Base-by-base conservation (phyloP, 1,140 invertebrate genomes). In the Penaeus chinensis region DNA sequence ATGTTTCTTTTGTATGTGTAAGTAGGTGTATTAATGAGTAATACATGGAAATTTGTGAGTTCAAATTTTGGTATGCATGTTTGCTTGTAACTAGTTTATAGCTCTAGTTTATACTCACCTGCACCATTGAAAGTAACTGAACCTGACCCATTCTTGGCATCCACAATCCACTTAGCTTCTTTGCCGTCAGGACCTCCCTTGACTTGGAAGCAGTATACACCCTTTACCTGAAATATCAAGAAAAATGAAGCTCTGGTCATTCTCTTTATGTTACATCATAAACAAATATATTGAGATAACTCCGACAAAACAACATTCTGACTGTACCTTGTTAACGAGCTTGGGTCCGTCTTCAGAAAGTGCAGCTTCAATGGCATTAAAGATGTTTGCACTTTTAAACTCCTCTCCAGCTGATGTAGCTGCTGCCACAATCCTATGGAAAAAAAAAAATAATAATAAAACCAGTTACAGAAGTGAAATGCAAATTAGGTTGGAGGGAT, bases 121-220 rank as follows among this genome's bases (percentile, higher is more conserved):
- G 94, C 95, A 80, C 96, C 95, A 91, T 96, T 95, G 89, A 95
- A 97, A 69, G 95, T 94, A 18, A 98, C 95, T 90, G 93, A 95
- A 32, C 97, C 98, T 92, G 95, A 97, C 66, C 96, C 97, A 90
- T 94, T 95, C 93, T 97, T 98, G 3, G 95, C 96, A 93, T 98
- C 96, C 10, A 98, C 96, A 19, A 98, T 94, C 97, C 97, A 99
- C 90, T 95, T 96, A 1, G 95, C 97, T 91, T 96, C 95, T 63
- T 94, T 93, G 0, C 96, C 96, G 82, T 94, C 94, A 0, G 95
- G 94, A 22, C 85, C 87, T 90, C 96, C 96, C 83, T 93, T 96
- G 0, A 98, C 96, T 92, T 95, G 96, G 91, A 99, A 97, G 10
- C 96, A 96, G 91, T 97, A 98, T 82, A 98, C 93, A 18, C 96